Conservation (phyloP, 2,888 invertebrate species). For the Cenopis cana region DNA sequence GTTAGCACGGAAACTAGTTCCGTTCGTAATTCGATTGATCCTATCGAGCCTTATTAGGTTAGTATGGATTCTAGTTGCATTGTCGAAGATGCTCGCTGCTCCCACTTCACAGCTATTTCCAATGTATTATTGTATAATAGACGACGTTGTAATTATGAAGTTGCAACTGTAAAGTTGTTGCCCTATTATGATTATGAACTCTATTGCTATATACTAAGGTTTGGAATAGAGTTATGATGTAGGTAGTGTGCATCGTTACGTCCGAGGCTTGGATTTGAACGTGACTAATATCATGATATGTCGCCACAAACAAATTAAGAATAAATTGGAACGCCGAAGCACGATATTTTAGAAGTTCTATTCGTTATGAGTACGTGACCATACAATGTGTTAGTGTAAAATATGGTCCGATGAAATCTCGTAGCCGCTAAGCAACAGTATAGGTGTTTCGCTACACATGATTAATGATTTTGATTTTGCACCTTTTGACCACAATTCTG, state of each 20-base stretch:
- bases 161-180: not conserved
- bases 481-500: not conserved
- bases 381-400: not conserved
- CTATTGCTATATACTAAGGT: not conserved
- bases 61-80: constrained; percentile 30
- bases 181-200: not conserved
- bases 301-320: constrained; percentile 47
- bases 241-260: constrained; percentile 4
- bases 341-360: not conserved
- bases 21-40: constrained; percentile 57
- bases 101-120: not conserved
- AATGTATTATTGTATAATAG: not conserved
- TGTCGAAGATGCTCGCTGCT: constrained; percentile 12
- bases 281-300: constrained; percentile 54
- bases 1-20: constrained; percentile 43
- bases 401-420: not conserved
- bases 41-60: constrained; percentile 62
- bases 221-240: not conserved
- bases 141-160: not conserved
- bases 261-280: constrained; percentile 52
- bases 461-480: not conserved
- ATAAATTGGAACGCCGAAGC: not conserved
- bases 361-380: not conserved
- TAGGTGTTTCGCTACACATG: not conserved
- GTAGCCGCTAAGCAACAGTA: not conserved